Evolutionary conservation across 2,888 invertebrate species (phyloP).

Genomic region (Meiosimyza decipiens): DNA sequence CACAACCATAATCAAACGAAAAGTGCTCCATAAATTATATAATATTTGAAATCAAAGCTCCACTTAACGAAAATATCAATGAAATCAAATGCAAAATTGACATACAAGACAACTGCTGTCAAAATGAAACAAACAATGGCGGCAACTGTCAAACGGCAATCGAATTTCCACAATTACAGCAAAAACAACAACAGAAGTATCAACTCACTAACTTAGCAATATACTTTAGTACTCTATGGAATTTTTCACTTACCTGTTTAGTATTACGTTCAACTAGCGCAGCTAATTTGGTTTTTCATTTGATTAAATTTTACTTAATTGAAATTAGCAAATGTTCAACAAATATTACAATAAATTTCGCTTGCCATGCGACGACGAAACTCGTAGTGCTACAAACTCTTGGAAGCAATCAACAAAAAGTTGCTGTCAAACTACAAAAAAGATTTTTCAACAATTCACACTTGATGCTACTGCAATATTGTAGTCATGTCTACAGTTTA

Average conservation of each 20-base stretch:
- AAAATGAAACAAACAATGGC: conserved; percentile 58
- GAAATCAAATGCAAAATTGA: conserved; percentile 54
- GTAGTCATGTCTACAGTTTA: conserved; percentile 3
- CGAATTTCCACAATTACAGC: conserved; percentile 26
- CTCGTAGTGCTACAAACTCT: too few species aligned
- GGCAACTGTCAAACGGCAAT: conserved; percentile 34
- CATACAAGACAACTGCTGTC: conserved; percentile 62
- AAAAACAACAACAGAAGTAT: conserved; percentile 35
- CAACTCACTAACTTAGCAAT: conserved; percentile 22
- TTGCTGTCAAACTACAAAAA: conserved; percentile 7
- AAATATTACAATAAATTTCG: too few species aligned
- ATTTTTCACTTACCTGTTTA: conserved; percentile 50
- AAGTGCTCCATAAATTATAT: conserved; percentile 54
- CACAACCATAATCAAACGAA: conserved; percentile 24
- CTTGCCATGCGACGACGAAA: too few species aligned
- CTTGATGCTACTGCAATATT: background rate
- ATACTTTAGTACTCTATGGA: conserved; percentile 36
- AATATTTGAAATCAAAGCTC: conserved; percentile 66
- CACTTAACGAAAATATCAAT: conserved; percentile 57
- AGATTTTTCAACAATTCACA: background rate
- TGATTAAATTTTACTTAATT: conserved; percentile 51
- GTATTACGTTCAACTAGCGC: conserved; percentile 46
- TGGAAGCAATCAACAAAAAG: too few species aligned
- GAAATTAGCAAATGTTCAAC: conserved; percentile 42
- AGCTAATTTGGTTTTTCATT: conserved; percentile 39